phyloP scores from a whole-genome alignment of 2,888 invertebrate genomes.

The Xylophagus ater region DNA sequence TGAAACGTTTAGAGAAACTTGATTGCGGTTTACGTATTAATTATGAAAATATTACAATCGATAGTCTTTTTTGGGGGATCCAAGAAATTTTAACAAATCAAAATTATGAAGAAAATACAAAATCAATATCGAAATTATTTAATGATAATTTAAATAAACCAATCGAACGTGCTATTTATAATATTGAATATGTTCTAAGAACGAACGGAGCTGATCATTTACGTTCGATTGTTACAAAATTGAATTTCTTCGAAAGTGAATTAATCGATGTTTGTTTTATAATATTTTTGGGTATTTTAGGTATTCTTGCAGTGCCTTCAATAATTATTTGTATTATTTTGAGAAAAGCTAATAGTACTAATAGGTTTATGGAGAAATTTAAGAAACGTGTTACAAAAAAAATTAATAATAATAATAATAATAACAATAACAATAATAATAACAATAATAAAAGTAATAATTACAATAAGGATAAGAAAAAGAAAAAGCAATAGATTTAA shows the following conservation, averaged over 20 bases:
- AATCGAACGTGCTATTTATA: constrained; percentile 27
- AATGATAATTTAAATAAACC: constrained; percentile 23
- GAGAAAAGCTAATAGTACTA: constrained; percentile 22
- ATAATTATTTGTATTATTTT: constrained; percentile 31
- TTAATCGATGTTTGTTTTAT: constrained; percentile 34
- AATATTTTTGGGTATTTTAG: constrained; percentile 27
- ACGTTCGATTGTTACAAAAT: constrained; percentile 30
- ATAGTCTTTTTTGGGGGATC: constrained; percentile 33
- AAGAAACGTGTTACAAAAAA: too few species aligned
- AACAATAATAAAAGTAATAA: too few species aligned
- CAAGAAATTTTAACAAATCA: constrained; percentile 33
- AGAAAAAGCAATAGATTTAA: too few species aligned
- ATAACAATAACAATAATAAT: too few species aligned
- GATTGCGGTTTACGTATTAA: constrained; percentile 37
- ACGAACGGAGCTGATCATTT: constrained; percentile 32
- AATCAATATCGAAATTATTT: constrained; percentile 21
- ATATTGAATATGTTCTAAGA: constrained; percentile 33
- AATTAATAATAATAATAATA: too few species aligned
- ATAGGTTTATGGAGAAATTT: too few species aligned
- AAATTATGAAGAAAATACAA: constrained; percentile 24
- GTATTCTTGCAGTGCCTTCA: constrained; percentile 34
- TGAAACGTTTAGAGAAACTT: constrained; percentile 35
- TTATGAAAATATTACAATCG: constrained; percentile 36
- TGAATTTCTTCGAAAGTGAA: constrained; percentile 31
- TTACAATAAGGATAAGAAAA: too few species aligned